phyloP scores from a whole-genome alignment of 2,888 invertebrate genomes.

The Drosophila birchii region DNA sequence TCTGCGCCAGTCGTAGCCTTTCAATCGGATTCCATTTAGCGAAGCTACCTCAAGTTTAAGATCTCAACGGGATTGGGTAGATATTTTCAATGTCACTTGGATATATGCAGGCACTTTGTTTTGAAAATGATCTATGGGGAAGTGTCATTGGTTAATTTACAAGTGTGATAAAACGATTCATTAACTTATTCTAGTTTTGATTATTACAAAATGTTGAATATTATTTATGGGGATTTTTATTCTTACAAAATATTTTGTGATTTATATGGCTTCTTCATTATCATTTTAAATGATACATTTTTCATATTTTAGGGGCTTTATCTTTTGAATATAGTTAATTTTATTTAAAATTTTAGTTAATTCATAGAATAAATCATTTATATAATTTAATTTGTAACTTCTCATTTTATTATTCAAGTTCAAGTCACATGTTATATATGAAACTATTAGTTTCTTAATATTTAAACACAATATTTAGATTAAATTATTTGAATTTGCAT shows the following conservation, averaged over 20 bases:
- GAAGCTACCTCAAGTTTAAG: constrained; percentile 19
- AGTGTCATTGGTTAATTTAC: neutral
- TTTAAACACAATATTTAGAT: neutral
- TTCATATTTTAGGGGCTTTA: no score
- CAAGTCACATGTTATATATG: no score
- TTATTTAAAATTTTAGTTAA: neutral
- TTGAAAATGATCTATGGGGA: constrained; percentile 2
- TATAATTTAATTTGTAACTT: neutral
- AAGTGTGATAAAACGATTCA: neutral
- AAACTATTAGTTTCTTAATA: neutral
- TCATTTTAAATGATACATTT: neutral
- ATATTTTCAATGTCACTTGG: constrained; percentile 25
- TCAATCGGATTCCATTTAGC: constrained; percentile 30
- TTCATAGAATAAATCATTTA: neutral
- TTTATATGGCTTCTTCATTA: neutral
- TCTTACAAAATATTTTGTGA: neutral
- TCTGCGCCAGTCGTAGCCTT: constrained; percentile 16
- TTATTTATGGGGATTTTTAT: neutral
- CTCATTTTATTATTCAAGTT: neutral
- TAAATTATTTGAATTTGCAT: neutral
- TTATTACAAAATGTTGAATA: neutral
- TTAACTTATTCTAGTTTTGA: constrained; percentile 4
- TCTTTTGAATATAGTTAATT: neutral
- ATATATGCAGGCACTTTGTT: constrained; percentile 16
- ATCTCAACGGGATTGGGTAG: constrained; percentile 12